Evolutionary conservation across 1,140 invertebrate species (phyloP).

Genomic region (Drosophila subpulchrella): DNA sequence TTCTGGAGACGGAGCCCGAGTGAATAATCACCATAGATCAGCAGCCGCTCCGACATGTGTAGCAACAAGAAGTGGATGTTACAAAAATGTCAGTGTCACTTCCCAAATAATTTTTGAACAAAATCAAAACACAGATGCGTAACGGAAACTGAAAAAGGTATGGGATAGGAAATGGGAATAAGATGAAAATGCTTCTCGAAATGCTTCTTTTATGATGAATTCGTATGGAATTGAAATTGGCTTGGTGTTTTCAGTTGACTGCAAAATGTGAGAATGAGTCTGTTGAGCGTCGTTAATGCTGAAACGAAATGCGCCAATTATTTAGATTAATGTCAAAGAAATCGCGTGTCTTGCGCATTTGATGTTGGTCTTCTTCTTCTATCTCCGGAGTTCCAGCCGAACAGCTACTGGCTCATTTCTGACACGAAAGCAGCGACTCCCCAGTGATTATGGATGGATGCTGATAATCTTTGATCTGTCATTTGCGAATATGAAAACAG

Average conservation of each 20-base stretch:
- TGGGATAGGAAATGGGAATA: background rate
- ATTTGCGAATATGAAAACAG: constrained; percentile 66
- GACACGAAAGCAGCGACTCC: constrained; percentile 58
- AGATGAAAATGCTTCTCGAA: constrained; percentile 14
- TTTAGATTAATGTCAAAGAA: constrained; percentile 83
- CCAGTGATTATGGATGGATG: constrained; percentile 56
- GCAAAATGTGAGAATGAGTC: constrained; percentile 73
- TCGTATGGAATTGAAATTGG: constrained; percentile 67
- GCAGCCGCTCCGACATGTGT: constrained; percentile 28
- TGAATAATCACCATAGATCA: constrained; percentile 61
- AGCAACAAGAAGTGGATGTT: constrained; percentile 57
- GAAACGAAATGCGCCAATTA: constrained; percentile 80
- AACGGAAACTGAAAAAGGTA: constrained; percentile 4
- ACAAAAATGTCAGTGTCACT: constrained; percentile 77
- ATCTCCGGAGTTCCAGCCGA: constrained; percentile 20
- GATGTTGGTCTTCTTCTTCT: constrained; percentile 54
- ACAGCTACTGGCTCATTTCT: constrained; percentile 44
- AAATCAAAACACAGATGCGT: constrained; percentile 56
- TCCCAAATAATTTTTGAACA: constrained; percentile 78
- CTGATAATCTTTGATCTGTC: constrained; percentile 72
- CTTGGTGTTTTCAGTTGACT: constrained; percentile 14
- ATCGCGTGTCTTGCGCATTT: constrained; percentile 78
- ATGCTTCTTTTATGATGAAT: constrained; percentile 59
- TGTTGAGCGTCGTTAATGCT: constrained; percentile 72
- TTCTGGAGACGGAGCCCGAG: constrained; percentile 38